These are phyloP conservation scores for Euzophera pinguis DNA, from an alignment of 2,888 invertebrate species.

Conservation along the genomic window DNA sequence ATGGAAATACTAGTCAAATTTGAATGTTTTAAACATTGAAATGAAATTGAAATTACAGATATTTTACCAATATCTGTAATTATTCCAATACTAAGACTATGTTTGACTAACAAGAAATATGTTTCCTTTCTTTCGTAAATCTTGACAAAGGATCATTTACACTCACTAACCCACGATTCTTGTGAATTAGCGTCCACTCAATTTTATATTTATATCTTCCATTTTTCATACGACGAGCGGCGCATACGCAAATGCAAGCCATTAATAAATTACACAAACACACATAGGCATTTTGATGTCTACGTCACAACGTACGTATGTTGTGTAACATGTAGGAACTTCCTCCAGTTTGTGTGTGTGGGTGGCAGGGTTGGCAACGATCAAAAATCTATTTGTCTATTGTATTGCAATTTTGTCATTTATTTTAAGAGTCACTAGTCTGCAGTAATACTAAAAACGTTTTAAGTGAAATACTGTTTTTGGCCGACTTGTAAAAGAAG, in stretches of 20 bases:
- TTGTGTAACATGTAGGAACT: constrained; percentile 30
- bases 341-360: constrained; percentile 45
- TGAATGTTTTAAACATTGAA: too few species aligned
- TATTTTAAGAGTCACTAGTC: too few species aligned
- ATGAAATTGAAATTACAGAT: too few species aligned
- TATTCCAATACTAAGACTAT: too few species aligned
- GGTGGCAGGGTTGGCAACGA: constrained; percentile 21
- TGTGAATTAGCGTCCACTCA: constrained; percentile 62
- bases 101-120: background rate
- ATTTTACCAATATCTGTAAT: too few species aligned
- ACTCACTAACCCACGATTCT: constrained; percentile 45
- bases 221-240: constrained; percentile 64
- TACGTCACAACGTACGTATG: constrained; percentile 44
- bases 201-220: constrained; percentile 61
- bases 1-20: too few species aligned
- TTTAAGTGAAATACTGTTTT: too few species aligned
- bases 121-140: background rate
- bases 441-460: too few species aligned
- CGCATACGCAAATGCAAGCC: constrained; percentile 68
- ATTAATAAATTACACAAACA: constrained; percentile 73
- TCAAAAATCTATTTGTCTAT: background rate
- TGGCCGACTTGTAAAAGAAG: too few species aligned
- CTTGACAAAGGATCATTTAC: constrained; percentile 12
- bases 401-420: too few species aligned
- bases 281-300: constrained; percentile 48